phyloP scores from a whole-genome alignment of 2,113 vertebrate genomes.

The Lutjanus erythropterus region DNA sequence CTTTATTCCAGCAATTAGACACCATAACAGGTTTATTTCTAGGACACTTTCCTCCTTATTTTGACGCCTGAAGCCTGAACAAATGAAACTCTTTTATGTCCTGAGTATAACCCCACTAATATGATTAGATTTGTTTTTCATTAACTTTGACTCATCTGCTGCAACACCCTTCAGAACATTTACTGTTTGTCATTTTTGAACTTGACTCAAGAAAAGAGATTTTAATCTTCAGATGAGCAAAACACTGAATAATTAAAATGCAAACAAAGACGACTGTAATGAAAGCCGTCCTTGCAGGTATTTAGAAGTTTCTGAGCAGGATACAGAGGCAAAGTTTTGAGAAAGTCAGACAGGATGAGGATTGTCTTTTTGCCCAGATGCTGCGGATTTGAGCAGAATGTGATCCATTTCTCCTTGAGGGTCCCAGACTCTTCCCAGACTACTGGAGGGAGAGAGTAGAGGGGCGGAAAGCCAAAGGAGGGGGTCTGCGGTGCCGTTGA shows the following conservation, averaged over 20 bases:
- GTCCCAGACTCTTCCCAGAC: constrained; percentile 57
- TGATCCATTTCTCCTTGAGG: constrained; percentile 67
- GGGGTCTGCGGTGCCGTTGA: constrained; percentile 25
- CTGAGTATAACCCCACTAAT: constrained; percentile 1
- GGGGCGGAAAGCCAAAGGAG: constrained; percentile 10
- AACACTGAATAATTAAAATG: constrained; percentile 33
- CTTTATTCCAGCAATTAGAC: neutral
- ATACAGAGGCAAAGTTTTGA: constrained; percentile 9
- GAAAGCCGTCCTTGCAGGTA: constrained; percentile 13
- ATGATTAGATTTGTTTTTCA: neutral
- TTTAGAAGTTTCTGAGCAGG: constrained; percentile 22
- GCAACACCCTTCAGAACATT: neutral
- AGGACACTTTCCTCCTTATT: neutral
- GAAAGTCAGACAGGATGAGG: constrained; percentile 39
- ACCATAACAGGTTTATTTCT: constrained; percentile 5
- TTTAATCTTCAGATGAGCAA: constrained; percentile 24
- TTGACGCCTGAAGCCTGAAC: neutral
- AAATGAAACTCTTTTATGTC: constrained; percentile 6
- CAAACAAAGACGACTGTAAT: constrained; percentile 19
- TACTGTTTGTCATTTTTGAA: constrained; percentile 18
- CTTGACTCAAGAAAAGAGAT: constrained; percentile 7
- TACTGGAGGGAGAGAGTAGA: constrained; percentile 12
- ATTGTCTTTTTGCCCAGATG: constrained; percentile 47
- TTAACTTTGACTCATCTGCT: constrained; percentile 18
- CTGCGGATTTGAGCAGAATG: constrained; percentile 47